Base-by-base conservation (phyloP, 1,140 invertebrate genomes). In the Drosophila sulfurigaster region DNA sequence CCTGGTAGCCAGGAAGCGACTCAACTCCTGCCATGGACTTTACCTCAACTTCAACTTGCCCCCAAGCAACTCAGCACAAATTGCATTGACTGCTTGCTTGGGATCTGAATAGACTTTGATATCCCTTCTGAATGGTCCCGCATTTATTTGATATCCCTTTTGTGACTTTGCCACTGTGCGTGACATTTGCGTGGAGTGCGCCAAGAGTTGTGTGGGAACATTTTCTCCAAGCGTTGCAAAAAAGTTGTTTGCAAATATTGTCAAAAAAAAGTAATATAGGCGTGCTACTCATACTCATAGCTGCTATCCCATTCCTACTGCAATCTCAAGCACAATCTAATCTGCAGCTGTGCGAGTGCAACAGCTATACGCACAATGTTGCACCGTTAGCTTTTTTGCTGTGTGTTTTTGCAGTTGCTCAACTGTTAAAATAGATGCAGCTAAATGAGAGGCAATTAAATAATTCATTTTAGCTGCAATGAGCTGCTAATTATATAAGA, bases 151-250 rank as follows among this genome's bases (percentile, higher is more conserved):
- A 87, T 88, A 88, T 87, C 85, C 85, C 74, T 66, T 75, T 82
- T 82, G 79, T 87, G 81, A 73, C 62, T 78, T 76, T 58, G 81
- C 77, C 83, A 88, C 85, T 88, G 83, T 88, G 83, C 83, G 83
- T 88, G 83, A 88, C 83, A 88, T 89, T 87, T 89, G 80, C 82
- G 83, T 88, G 88, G 83, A 87, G 83, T 86, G 83, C 72, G 64
- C 56, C 60, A 49, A 75, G 62, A 79, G 52, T 81, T 88, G 82
- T 71, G 60, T 86, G 82, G 82, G 82, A 87, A 87, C 48, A 73
- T 86, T 71, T 74, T 65, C 56, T 68, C 20, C 10, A 11, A 60
- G 85, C 81, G 81, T 85, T 81, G 75, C 68, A n/a, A 58, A 25
- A 25, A 25, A 25, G 20, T 25, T 25, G 20, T 25, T 25, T 25